These are phyloP conservation scores for Bubo blakistoni DNA, from an alignment of 2,113 vertebrate genomes.

Conservation along the genomic window DNA sequence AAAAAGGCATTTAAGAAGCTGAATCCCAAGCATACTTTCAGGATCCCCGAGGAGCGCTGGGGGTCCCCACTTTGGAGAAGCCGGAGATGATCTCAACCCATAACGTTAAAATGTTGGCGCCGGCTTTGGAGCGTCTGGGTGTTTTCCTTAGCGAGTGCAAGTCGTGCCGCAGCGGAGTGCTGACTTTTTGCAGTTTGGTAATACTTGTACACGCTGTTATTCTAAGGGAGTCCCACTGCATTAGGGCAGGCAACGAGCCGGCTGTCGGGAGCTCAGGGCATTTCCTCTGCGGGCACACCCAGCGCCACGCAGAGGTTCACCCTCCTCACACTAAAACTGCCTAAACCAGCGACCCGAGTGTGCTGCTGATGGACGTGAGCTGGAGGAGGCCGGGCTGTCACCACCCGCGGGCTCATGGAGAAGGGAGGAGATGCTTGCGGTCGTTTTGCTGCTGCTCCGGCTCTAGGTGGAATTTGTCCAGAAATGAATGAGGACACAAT, in stretches of 20 bases:
- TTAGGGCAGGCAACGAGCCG: neutral
- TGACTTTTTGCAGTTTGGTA: no score
- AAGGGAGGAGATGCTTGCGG: no score
- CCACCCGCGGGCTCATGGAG: neutral
- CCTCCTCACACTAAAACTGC: no score
- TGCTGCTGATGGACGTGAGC: neutral
- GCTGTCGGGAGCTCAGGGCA: neutral
- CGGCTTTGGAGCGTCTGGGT: neutral
- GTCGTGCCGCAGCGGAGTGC: fast-evolving
- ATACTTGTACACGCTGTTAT: no score
- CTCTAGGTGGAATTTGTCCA: no score
- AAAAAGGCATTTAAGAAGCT: neutral
- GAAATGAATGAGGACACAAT: neutral
- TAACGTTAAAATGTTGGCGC: fast-evolving
- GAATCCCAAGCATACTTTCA: neutral
- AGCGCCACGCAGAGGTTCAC: neutral
- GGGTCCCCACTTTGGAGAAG: neutral
- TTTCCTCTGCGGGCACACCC: neutral
- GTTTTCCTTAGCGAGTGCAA: neutral
- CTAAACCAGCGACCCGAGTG: fast-evolving
- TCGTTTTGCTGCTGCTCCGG: neutral
- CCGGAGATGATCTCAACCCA: neutral
- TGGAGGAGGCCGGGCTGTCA: neutral
- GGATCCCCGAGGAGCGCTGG: neutral
- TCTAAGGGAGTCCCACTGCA: no score